Conservation (phyloP, 2,888 invertebrate species). For the Polyommatus icarus region DNA sequence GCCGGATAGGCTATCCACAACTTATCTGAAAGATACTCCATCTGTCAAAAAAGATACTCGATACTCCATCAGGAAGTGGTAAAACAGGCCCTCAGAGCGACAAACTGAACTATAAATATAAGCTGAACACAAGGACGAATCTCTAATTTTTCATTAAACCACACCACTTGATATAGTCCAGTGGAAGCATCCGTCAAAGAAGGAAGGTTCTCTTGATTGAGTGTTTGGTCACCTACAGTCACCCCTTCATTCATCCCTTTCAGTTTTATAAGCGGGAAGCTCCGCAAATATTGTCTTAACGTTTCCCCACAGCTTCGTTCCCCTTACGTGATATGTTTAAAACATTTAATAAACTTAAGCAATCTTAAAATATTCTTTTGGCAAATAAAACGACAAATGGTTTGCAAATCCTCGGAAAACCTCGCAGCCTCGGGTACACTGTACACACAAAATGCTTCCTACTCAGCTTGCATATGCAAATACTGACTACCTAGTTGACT, state of each 20-base stretch:
- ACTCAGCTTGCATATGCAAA: not conserved
- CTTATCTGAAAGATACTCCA: no score
- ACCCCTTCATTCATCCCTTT: not conserved
- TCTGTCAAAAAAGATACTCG: no score
- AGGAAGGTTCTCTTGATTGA: not conserved
- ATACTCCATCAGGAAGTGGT: no score
- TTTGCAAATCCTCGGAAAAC: not conserved
- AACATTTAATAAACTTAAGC: not conserved
- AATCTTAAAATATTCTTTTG: conserved; percentile 8
- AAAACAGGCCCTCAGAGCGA: no score
- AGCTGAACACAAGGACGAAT: not conserved
- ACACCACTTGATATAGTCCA: not conserved
- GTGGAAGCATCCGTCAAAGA: not conserved
- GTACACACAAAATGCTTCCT: not conserved
- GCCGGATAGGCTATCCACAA: no score
- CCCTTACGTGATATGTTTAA: not conserved
- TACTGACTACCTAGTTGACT: not conserved
- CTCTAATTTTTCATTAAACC: not conserved
- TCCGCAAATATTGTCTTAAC: not conserved
- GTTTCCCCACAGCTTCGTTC: not conserved
- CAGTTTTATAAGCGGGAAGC: not conserved
- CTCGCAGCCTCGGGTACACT: not conserved
- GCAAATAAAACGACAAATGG: not conserved
- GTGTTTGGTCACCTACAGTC: not conserved
- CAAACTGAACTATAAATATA: not conserved